Percentiles rank a stretch among this genome's conserved stretches.
Evolutionary conservation across 2,113 vertebrate genomes (phyloP).

Genomic region (Acanthochromis polyacanthus): DNA sequence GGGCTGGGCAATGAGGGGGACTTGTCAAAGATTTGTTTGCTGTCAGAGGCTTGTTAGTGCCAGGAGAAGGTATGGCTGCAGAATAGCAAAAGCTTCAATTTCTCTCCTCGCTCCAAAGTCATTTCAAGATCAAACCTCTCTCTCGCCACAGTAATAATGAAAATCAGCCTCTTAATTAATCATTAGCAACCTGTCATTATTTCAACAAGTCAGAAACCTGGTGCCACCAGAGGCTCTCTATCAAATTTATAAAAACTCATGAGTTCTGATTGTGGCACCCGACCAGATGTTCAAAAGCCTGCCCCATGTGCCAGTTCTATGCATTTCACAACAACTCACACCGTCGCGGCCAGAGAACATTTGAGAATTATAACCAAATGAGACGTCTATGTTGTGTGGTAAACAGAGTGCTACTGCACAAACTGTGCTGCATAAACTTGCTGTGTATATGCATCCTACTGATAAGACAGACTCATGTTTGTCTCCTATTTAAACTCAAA

Average conservation of each 20-base stretch:
- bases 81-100: constrained; percentile 66
- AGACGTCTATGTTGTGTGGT: constrained; percentile 1
- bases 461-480: constrained; percentile 21
- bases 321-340: neutral
- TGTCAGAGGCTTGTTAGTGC: constrained; percentile 74
- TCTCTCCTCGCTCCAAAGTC: constrained; percentile 76
- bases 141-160: constrained; percentile 67
- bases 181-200: constrained; percentile 73
- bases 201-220: constrained; percentile 64
- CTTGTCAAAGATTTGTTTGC: constrained; percentile 83
- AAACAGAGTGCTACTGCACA: constrained; percentile 22
- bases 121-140: constrained; percentile 76
- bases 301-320: constrained; percentile 9
- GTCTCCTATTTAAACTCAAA: constrained; percentile 23
- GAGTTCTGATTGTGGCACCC: constrained; percentile 60
- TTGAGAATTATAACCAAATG: constrained; percentile 6
- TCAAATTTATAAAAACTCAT: constrained; percentile 62
- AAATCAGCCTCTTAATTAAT: constrained; percentile 73
- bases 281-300: constrained; percentile 23
- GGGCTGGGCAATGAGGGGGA: constrained; percentile 61
- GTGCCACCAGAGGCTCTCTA: constrained; percentile 51
- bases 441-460: constrained; percentile 1
- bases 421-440: constrained; percentile 3
- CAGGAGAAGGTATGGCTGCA: constrained; percentile 59
- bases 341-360: constrained; percentile 10